Conservation (phyloP, 2,113 vertebrate species). For the Macroglossus sobrinus region DNA sequence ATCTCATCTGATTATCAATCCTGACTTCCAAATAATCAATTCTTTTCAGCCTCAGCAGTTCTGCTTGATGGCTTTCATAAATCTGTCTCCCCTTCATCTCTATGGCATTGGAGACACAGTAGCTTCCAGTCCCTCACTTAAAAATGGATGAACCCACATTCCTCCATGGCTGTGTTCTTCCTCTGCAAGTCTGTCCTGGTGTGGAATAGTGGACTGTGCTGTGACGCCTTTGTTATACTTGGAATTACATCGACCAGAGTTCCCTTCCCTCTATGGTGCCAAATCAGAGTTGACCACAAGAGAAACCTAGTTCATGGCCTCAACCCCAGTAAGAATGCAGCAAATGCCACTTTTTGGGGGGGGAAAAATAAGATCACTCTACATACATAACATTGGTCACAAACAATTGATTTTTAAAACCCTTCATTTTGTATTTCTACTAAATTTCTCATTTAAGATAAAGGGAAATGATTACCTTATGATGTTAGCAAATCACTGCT, state of each 20-base stretch:
- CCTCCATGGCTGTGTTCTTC: neutral
- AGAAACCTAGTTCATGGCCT: neutral
- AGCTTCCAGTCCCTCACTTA: neutral
- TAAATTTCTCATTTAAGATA: constrained; percentile 16
- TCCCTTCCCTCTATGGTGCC: neutral
- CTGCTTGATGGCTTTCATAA: neutral
- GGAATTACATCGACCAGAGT: neutral
- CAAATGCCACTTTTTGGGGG: neutral
- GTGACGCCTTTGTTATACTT: neutral
- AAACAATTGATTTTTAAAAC: neutral
- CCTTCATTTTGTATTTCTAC: neutral
- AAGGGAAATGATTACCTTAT: neutral
- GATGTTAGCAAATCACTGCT: constrained; percentile 21
- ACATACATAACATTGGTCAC: neutral
- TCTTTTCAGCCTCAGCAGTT: neutral
- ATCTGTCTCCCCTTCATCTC: neutral
- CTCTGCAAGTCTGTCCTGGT: neutral
- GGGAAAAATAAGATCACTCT: neutral
- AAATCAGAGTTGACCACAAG: neutral
- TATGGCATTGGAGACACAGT: neutral
- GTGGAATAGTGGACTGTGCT: neutral
- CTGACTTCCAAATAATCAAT: neutral
- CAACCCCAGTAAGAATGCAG: neutral
- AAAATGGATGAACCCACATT: neutral
- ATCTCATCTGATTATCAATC: neutral